phyloP scores from a whole-genome alignment of 2,113 vertebrate genomes.

The Fregetta grallaria region DNA sequence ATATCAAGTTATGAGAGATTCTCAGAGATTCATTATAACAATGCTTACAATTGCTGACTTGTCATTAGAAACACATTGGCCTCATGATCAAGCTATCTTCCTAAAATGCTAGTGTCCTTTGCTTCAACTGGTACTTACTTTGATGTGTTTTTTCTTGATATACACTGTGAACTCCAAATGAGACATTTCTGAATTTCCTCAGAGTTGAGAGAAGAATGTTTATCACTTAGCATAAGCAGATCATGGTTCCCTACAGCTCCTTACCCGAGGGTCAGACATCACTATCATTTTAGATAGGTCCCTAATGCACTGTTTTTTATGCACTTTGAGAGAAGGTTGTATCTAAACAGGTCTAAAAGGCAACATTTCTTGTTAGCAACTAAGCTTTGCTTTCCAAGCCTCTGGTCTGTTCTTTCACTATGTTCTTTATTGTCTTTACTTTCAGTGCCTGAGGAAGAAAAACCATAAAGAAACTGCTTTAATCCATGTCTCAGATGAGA shows the following conservation, averaged over 20 bases:
- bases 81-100: neutral
- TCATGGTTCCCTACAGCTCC: neutral
- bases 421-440: conserved; percentile 4
- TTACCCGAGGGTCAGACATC: neutral
- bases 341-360: conserved; percentile 1
- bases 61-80: neutral
- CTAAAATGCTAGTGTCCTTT: neutral
- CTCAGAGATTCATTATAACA: neutral
- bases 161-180: neutral
- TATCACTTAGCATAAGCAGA: conserved; percentile 1
- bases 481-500: neutral
- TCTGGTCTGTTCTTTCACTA: neutral
- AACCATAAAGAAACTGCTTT: neutral
- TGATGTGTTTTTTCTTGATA: neutral
- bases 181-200: neutral
- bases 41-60: neutral
- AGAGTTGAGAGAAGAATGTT: neutral
- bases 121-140: neutral
- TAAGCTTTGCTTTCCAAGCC: neutral
- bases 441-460: conserved; percentile 1
- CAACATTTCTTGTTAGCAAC: conserved; percentile 4
- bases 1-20: neutral
- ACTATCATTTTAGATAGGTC: neutral
- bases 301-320: neutral
- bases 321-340: neutral